Base-by-base conservation (phyloP, 2,113 vertebrate genomes). In the Siphamia tubifer region DNA sequence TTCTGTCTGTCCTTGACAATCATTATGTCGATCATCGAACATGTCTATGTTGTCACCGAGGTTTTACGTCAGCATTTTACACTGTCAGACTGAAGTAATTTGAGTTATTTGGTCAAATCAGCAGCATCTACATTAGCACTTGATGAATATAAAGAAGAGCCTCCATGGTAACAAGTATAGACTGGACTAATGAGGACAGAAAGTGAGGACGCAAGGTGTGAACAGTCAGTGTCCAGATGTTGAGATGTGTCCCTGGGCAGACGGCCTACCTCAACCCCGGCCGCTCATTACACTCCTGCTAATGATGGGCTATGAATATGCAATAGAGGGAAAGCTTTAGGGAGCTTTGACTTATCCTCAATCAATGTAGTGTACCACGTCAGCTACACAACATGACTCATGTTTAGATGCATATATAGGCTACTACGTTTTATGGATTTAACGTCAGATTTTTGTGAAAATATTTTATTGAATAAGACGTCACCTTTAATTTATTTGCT, bases 181-280 rank as follows among this genome's bases (percentile, higher is more conserved):
- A 13, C 8, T 24, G 11, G 44, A n/a, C 15, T 52, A 47, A 54
- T 32, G 27, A 43, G 42, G 40, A 42, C 7, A 13, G 53, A 32
- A 20, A 40, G 23, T 43, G 17, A 8, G 57, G 21, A 12, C 9
- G n/a, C 4, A 21, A 44, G 47, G 47, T 20, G 36, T 31, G 55
- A 45, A 42, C 2, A 48, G 44, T 42, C 21, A 16, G 27, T 12
- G 25, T 73, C 74, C 74, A 78, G 67, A 75, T 75, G 58, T 43
- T 68, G 54, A 58, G 53, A 62, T 64, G 39, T 43, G 44, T 45
- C 51, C 48, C 47, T 48, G 52, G 63, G 75, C 68, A 68, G 8
- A 4, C 8, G 32, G 67, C 63, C 49, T 42, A 19, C 19, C 42
- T 10, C 35, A 13, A 7, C 57, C 36, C 12, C 13, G 12, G 21